phyloP scores from a whole-genome alignment of 1,140 invertebrate genomes.

The Meloidogyne exigua region DNA sequence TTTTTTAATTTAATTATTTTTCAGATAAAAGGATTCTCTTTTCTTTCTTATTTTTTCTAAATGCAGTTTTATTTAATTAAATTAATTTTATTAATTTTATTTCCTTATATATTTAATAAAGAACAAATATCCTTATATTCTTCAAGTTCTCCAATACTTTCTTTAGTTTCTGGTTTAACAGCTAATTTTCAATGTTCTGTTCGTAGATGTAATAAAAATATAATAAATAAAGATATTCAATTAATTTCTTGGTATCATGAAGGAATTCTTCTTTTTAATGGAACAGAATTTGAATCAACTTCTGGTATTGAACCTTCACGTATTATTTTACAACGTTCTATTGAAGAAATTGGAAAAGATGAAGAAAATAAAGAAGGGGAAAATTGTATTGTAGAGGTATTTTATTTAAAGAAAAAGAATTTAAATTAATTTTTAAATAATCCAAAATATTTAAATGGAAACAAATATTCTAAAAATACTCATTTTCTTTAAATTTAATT shows the following conservation, averaged over 20 bases:
- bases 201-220: slow-evolving; percentile 28
- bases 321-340: slow-evolving; percentile 38
- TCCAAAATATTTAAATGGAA: too few relatives aligned
- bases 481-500: too few relatives aligned
- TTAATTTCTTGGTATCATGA: slow-evolving; percentile 44
- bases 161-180: slow-evolving; percentile 41
- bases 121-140: neutral
- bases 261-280: slow-evolving; percentile 47
- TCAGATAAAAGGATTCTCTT: too few relatives aligned
- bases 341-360: neutral
- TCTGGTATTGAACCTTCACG: slow-evolving; percentile 45
- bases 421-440: too few relatives aligned
- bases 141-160: slow-evolving; percentile 6
- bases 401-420: neutral
- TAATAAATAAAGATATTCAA: slow-evolving; percentile 7
- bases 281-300: slow-evolving; percentile 46
- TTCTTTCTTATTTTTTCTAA: neutral
- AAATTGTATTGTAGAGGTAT: neutral
- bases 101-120: neutral
- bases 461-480: too few relatives aligned
- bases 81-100: slow-evolving; percentile 4
- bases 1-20: too few relatives aligned
- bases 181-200: slow-evolving; percentile 42
- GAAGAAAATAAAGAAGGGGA: neutral
- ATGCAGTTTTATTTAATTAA: neutral